Evolutionary conservation across 2,797 vertebrate species (phyloP), one percentile per base, ranked within the genome.

Genomic region (Sebastolobus altivelis): DNA sequence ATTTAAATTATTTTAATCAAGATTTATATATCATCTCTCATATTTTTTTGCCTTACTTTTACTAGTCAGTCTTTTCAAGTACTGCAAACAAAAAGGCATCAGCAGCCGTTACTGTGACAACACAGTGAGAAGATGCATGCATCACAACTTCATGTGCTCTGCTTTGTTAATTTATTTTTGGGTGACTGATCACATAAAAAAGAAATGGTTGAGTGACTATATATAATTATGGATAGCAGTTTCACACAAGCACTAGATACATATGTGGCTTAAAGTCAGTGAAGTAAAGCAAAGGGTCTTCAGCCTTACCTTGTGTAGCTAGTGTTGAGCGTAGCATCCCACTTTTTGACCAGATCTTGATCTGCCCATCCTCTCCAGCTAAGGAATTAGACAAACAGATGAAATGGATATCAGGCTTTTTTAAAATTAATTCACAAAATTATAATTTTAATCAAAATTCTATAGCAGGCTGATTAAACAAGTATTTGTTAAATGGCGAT

Each of bases 321-420:
- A 99, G 92, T 52, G 97, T 99, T 43, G 98, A 98, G 81, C 98
- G 97, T 81, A 99, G 94, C 99, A 99, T 99, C 62, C 99, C 99
- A 93, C 94, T 99, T 93, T 98, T 99, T 61, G 99, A 99, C 99
- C 99, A 99, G 90, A 99, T 99, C 96, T 99, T 99, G 84, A 99
- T 96, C 93, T 98, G 97, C 16, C 99, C 98, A 87, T 99, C 99
- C 93, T 99, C 98, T 90, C 98, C 99, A 94, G 93, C 99, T 94
- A 77, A 83, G 87, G 73, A 43, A 80, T 59, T 25, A 71, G 2
- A 84, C 29, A 85, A 82, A 76, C 5, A 86, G 18, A 66, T 65
- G 3, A 78, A 76, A 33, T 27, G 10, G 6, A 63, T 22, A 2
- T 54, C 25, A 25, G 1, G 1, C 25, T 55, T 22, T 22, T 14